Evolutionary conservation across 2,888 invertebrate genomes (phyloP).

Genomic region (Harpalus rufipes): DNA sequence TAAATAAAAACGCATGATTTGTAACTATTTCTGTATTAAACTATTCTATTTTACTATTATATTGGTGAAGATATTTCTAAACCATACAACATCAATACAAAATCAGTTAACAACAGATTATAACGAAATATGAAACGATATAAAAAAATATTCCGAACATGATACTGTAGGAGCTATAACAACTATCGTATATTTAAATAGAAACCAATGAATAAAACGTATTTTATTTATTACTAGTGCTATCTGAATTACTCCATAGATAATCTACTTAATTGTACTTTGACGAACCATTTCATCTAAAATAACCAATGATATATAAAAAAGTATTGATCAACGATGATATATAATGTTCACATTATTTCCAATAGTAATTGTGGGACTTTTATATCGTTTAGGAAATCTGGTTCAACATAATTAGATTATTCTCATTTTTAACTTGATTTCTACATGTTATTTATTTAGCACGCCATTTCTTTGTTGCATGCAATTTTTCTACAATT

Average conservation of each 20-base stretch:
- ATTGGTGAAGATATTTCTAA: not conserved
- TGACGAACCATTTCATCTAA: slow-evolving; percentile 31
- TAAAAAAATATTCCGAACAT: not conserved
- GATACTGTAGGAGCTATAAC: not conserved
- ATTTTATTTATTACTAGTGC: slow-evolving; percentile 36
- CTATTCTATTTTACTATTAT: no score
- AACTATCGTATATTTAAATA: slow-evolving; percentile 13
- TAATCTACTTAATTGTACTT: slow-evolving; percentile 20
- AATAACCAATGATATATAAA: slow-evolving; percentile 39
- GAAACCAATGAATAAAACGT: slow-evolving; percentile 2
- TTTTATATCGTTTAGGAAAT: slow-evolving; percentile 42
- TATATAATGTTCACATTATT: slow-evolving; percentile 40
- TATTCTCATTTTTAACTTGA: slow-evolving; percentile 27
- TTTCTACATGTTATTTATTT: slow-evolving; percentile 5
- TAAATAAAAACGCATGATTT: no score
- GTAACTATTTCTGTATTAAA: no score
- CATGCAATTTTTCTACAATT: slow-evolving; percentile 17
- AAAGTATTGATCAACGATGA: slow-evolving; percentile 22
- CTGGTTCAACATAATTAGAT: slow-evolving; percentile 30
- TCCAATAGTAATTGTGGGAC: slow-evolving; percentile 31
- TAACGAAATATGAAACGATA: not conserved
- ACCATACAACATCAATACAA: not conserved
- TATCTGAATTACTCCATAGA: slow-evolving; percentile 4
- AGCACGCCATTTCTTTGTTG: slow-evolving; percentile 2
- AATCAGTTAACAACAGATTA: not conserved